Base-by-base conservation (phyloP, 1,140 invertebrate genomes). In the Telenomus remus region DNA sequence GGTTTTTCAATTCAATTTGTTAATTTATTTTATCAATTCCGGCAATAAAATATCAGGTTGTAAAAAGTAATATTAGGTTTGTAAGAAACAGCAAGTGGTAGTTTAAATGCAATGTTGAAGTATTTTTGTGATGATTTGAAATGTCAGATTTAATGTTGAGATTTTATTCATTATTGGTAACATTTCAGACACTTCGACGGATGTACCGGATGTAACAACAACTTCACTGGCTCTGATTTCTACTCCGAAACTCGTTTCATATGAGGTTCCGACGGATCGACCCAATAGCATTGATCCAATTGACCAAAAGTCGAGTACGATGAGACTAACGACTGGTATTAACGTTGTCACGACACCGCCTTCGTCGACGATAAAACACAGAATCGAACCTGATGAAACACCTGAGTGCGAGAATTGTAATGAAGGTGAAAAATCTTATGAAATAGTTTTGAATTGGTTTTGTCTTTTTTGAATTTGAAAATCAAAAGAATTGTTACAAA, bases 241-340 rank as follows among this genome's bases (percentile, higher is more conserved):
- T 19, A 60, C 53, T 53, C 35, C 47, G 7, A 69, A 33, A 6
- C 53, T 7, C 35, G n/a, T 16, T 43, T 48, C 78, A 6, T 53
- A 13, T 9, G 46, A 78, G 51, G 66, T 74, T 46, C 66, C 78
- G 27, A 83, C 82, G 51, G 82, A 82, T 76, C 77, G 82, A 11
- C 84, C 84, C 27, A 85, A 87, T 46, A 80, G 81, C 11, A 82
- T 86, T 51, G 85, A 86, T 50, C 83, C 84, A 9, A 44, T 76
- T 16, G 55, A 75, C 1, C 37, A 76, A 55, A 34, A 68, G 14
- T 2, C 56, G 49, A 1, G 44, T 27, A 27, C 9, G 15, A 49
- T 13, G 42, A 39, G 15, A 19, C 16, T 37, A n/a, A 49, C 60
- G 4, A 79, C 51, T 13, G 65, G 48, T 33, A 66, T 35, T 9